Base-by-base conservation (phyloP, 2,888 invertebrate genomes). In the Hypomecis punctinalis region DNA sequence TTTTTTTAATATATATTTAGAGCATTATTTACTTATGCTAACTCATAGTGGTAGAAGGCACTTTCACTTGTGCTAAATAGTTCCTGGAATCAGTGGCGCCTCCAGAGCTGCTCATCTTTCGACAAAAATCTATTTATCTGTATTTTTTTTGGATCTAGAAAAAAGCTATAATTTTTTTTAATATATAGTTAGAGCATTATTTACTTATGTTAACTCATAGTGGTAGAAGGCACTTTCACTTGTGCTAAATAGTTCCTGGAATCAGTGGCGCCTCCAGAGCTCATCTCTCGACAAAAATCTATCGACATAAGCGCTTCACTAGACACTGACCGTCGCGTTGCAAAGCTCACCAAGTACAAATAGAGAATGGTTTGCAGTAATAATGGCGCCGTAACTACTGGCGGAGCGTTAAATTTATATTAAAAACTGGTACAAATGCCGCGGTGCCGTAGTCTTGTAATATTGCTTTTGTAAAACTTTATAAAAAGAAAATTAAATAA, bases 331-430 rank as follows among this genome's bases (percentile, higher is more conserved):
- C 81, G 75, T 66, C 70, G 76, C 81, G 75, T 66, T 70, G 76
- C 74, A 83, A 82, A 84, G 87, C 88, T 82, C 80, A 79, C 79
- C 77, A 79, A 83, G 78, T 84, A 85, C 86, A 89, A 90, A 90
- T 89, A 88, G 86, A 89, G 83, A 87, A 84, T 84, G 79, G 85
- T 80, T 81, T 80, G 77, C 82, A 81, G 85, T 85, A 87, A 88
- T 88, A 89, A 88, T 86, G 78, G 82, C 75, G 68, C 70, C 79
- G 81, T 79, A 67, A 81, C 78, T 73, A 76, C 79, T 75, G 71
- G 75, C 77, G 65, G 76, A 79, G 76, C 85, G 85, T 84, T 85
- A 85, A 88, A 87, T 87, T 89, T 86, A 82, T 86, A 89, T 89
- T 88, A 88, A 87, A 88, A 88, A 84, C 75, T 66, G 51, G 66